Evolutionary conservation across 37 sponge, comb jelly and placozoan species (phyloP), one percentile per base, ranked within the genome.

Genomic region (Spongilla lacustris): DNA sequence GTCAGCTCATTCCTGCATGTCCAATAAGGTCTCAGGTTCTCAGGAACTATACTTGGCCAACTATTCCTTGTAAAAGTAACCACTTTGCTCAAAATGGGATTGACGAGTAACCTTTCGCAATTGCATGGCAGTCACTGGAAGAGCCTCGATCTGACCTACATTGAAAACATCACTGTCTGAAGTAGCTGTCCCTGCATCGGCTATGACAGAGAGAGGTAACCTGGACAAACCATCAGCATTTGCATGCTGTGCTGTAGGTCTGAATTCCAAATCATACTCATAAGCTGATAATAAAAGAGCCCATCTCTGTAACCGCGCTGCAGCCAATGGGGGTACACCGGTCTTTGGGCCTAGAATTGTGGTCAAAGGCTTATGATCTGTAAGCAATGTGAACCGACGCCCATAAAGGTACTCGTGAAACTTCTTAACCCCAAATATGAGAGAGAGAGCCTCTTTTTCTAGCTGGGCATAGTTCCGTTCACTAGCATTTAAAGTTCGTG

Each of bases 361-460:
- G 48, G 69, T 31, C 33, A 88, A 24, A 5, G 82, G 82, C 37
- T 82, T 82, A 75, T n/a, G n/a, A n/a, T 87, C 81, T 14, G 87
- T 74, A 25, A 48, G 28, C 33, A 88, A 48, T 0, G 27, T 68
- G 67, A 94, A 94, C 10, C 75, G 38, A 17, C 78, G 8, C 8
- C 90, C 94, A 87, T 72, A 93, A 23, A 93, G 81, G 77, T 93
- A 93, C 5, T 31, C 25, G 77, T 93, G 90, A 32, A 89, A 67
- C 46, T 72, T 37, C 29, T 86, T 86, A 13, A 91, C 73, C 22
- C 87, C 82, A 69, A 67, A 87, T 1, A n/a, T 38, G 2, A 87
- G 68, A 25, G 27, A 80, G 12, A 87, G 36, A 2, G 77, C 82
- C 49, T 11, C 41, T 72, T n/a, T n/a, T n/a, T 83, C 91, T n/a